phyloP scores from a whole-genome alignment of 2,888 invertebrate species.

The Pteria penguin region DNA sequence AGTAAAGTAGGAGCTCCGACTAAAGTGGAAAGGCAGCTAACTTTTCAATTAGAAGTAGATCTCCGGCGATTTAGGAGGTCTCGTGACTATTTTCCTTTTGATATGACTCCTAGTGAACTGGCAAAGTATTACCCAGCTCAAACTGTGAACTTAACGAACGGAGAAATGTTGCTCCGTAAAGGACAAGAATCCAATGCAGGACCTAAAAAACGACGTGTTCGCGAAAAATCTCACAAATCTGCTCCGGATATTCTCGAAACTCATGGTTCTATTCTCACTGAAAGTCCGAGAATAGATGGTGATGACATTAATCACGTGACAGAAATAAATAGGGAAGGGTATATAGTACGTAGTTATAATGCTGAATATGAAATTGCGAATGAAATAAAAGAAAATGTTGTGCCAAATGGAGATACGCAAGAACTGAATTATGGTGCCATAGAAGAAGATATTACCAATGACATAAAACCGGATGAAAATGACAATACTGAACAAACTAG shows the following conservation, averaged over 20 bases:
- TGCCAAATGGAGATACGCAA: conserved; percentile 30
- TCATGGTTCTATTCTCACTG: not conserved
- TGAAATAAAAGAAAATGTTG: conserved; percentile 1
- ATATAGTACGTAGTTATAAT: not conserved
- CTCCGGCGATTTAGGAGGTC: conserved; percentile 61
- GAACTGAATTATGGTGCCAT: not conserved
- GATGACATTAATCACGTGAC: not conserved
- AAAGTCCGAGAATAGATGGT: conserved; percentile 5
- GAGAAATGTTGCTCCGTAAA: conserved; percentile 53
- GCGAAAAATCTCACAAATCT: conserved; percentile 39
- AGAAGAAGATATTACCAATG: not conserved
- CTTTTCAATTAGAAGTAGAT: conserved; percentile 62
- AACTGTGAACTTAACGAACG: conserved; percentile 54
- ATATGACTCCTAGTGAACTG: conserved; percentile 54
- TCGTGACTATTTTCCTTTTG: conserved; percentile 62
- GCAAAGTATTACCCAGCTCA: conserved; percentile 58
- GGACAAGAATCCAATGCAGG: conserved; percentile 55
- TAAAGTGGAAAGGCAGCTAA: conserved; percentile 63
- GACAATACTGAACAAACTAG: not conserved
- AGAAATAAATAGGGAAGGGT: not conserved
- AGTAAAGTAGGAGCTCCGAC: conserved; percentile 64
- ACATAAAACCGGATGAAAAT: not conserved
- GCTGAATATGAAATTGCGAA: not conserved
- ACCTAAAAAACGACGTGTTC: conserved; percentile 29
- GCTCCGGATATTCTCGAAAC: conserved; percentile 39